Base-by-base conservation (phyloP, 2,113 vertebrate species). In the Carassius gibelio region DNA sequence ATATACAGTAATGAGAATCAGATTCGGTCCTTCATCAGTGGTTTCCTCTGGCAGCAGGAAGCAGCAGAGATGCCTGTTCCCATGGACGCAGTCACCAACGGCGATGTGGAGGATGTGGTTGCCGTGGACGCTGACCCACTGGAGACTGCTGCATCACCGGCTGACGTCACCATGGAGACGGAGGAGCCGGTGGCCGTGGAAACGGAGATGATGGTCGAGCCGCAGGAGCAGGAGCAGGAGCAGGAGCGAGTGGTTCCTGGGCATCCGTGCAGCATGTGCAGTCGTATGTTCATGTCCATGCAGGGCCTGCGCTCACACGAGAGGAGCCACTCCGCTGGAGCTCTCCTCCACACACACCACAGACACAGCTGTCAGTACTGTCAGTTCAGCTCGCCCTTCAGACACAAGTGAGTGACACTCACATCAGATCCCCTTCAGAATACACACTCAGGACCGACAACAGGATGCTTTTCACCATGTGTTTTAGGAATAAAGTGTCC, bases 281-380 rank as follows among this genome's bases (percentile, higher is more conserved):
- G 98, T 92, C 93, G 95, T 85, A 96, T 99, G 92, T 97, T 99
- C 95, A 99, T 99, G 97, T 99, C 98, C 94, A 96, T 98, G 97
- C 98, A 99, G 96, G 98, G 98, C 91, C 96, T 99, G 83, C 95
- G 97, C 91, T 99, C 98, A 88, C 98, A 99, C 0, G 98, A 99
- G 95, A 97, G 98, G 94, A 99, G 98, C 94, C 98, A 99, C 90
- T 96, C 97, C 45, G 97, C 98, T 91, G 92, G 97, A 90, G 96
- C 98, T 1, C 93, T 99, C 94, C 97, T 99, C 90, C 93, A 93
- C 93, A 94, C 95, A 26, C 96, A 97, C 90, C 96, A 98, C 95
- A 99, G 99, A 92, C 99, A 99, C 95, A 98, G 94, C 95, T 99
- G 98, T 95, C 97, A 99, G 95, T 98, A 97, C 89, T 99, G 98